Evolutionary conservation across 1,140 invertebrate species (phyloP).

Genomic region (Ectropis grisescens): DNA sequence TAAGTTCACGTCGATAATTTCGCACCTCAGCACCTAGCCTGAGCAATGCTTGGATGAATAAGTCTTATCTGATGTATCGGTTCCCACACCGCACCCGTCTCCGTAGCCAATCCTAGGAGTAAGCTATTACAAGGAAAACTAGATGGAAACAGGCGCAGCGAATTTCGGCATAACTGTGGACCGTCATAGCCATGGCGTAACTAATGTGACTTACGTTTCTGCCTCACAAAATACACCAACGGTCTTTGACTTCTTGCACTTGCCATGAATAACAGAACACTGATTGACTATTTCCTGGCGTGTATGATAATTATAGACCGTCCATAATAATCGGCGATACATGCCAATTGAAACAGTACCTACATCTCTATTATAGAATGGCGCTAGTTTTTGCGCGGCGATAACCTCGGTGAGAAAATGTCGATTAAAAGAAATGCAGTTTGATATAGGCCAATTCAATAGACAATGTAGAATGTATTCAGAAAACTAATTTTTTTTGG

Average conservation of each 20-base stretch:
- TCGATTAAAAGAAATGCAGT: too few relatives aligned
- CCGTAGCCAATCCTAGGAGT: too few relatives aligned
- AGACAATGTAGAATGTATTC: too few relatives aligned
- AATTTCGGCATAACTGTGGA: slow-evolving; percentile 22
- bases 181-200: slow-evolving; percentile 16
- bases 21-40: slow-evolving; percentile 7
- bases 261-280: slow-evolving; percentile 13
- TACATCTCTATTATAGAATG: slow-evolving; percentile 7
- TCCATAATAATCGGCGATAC: slow-evolving; percentile 7
- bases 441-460: too few relatives aligned
- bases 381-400: slow-evolving; percentile 3
- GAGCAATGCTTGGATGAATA: neutral
- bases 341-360: slow-evolving; percentile 7
- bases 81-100: too few relatives aligned
- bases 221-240: slow-evolving; percentile 16
- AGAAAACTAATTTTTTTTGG: too few relatives aligned
- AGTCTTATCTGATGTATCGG: neutral
- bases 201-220: slow-evolving; percentile 22
- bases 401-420: slow-evolving; percentile 5
- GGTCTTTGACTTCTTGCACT: slow-evolving; percentile 25
- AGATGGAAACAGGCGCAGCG: slow-evolving; percentile 13
- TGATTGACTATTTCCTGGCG: slow-evolving; percentile 20
- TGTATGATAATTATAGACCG: slow-evolving; percentile 9
- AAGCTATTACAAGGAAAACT: slow-evolving; percentile 4
- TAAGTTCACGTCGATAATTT: slow-evolving; percentile 20